A percentile compares a stretch with the other conserved stretches of the same genome.
Evolutionary conservation across 2,888 invertebrate species (phyloP).

Genomic region (Hemithea aestivaria): DNA sequence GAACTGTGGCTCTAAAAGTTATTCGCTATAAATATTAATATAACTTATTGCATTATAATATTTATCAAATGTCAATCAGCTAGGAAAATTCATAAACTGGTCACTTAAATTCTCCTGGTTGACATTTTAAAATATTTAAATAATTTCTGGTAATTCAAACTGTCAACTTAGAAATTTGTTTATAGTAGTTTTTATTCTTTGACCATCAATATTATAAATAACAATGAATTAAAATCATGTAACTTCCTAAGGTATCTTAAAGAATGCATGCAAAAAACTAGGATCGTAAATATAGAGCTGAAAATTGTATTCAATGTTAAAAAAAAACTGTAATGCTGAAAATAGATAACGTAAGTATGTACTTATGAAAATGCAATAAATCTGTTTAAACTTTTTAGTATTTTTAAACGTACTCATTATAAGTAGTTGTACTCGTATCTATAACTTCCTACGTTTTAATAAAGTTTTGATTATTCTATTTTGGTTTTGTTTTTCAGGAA

Average conservation of each 20-base stretch:
- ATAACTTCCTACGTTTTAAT: slow-evolving; percentile 27
- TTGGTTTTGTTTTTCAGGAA: slow-evolving; percentile 1
- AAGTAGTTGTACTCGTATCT: slow-evolving; percentile 15
- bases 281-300: not conserved
- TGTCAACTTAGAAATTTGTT: too few species aligned
- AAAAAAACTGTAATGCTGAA: slow-evolving; percentile 1
- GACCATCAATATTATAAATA: not conserved
- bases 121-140: too few species aligned
- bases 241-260: not conserved
- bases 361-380: slow-evolving; percentile 31
- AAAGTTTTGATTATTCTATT: slow-evolving; percentile 25
- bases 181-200: too few species aligned
- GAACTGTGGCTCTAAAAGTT: too few species aligned
- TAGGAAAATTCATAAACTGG: too few species aligned
- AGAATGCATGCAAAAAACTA: slow-evolving; percentile 3
- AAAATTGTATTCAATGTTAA: slow-evolving; percentile 6
- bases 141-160: too few species aligned
- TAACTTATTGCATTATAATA: too few species aligned
- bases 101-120: too few species aligned
- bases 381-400: slow-evolving; percentile 21
- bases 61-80: too few species aligned
- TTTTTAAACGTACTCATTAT: slow-evolving; percentile 23
- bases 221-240: slow-evolving; percentile 1
- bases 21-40: too few species aligned
- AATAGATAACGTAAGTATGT: slow-evolving; percentile 15